Conservation (phyloP, 2,113 vertebrate species). For the Lota lota region DNA sequence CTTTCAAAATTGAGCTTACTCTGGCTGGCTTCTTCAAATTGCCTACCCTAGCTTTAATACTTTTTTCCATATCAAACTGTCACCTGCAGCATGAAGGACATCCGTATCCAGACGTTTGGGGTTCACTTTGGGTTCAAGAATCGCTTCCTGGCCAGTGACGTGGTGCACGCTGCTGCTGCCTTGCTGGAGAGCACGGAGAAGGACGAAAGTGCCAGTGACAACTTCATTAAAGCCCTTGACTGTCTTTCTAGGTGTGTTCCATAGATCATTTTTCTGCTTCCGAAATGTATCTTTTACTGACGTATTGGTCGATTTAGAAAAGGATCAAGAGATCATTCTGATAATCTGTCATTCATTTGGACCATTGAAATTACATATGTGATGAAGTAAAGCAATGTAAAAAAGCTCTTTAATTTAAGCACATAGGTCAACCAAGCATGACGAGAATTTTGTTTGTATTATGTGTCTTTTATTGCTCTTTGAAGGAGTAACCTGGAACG, state of each 20-base stretch:
- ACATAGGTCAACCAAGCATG: background rate
- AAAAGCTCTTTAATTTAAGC: too few species aligned
- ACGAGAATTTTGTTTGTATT: background rate
- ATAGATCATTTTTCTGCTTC: background rate
- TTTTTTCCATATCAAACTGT: background rate
- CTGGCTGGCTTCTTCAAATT: background rate
- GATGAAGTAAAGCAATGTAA: too few species aligned
- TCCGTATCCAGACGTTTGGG: slow-evolving; percentile 93
- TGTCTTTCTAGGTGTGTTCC: slow-evolving; percentile 86
- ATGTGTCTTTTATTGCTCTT: background rate
- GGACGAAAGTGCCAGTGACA: slow-evolving; percentile 75
- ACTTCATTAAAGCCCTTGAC: slow-evolving; percentile 93
- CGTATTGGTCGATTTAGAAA: too few species aligned
- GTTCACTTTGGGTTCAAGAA: slow-evolving; percentile 97
- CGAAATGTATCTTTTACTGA: too few species aligned
- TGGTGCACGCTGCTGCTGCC: slow-evolving; percentile 86
- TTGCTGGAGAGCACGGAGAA: slow-evolving; percentile 88
- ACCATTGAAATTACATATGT: too few species aligned
- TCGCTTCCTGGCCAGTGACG: slow-evolving; percentile 90
- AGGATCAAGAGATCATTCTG: too few species aligned
- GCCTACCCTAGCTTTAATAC: background rate
- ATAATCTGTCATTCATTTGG: too few species aligned
- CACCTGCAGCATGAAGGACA: slow-evolving; percentile 86
- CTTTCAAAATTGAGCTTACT: too few species aligned
- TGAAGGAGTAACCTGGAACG: slow-evolving; percentile 86